A percentile compares a stretch with the other conserved stretches of the same genome.
phyloP scores from a whole-genome alignment of 1,140 invertebrate genomes.

The Yoshiicerus persimilis region DNA sequence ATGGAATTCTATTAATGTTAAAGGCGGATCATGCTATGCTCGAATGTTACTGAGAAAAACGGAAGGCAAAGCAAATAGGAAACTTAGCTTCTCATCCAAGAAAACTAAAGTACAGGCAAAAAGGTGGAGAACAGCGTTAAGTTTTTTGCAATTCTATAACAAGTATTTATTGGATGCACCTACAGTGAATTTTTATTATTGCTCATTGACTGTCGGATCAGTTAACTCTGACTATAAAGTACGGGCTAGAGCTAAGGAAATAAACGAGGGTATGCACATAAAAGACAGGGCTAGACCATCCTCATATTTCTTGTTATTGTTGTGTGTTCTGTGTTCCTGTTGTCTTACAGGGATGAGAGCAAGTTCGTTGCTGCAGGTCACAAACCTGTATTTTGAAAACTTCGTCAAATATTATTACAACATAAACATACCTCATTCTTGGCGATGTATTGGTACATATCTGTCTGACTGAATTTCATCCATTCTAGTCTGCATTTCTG shows the following conservation, averaged over 20 bases:
- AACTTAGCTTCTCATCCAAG: too few relatives aligned
- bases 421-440: neutral
- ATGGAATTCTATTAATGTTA: too few relatives aligned
- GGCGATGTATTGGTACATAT: neutral
- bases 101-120: too few relatives aligned
- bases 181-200: neutral
- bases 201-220: neutral
- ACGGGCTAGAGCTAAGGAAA: neutral
- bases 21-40: too few relatives aligned
- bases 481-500: too few relatives aligned
- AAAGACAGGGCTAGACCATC: neutral
- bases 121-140: neutral
- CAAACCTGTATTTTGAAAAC: neutral
- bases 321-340: conserved; percentile 6
- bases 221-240: neutral
- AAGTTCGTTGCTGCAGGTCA: conserved; percentile 14
- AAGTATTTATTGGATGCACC: neutral
- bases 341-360: neutral
- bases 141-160: neutral
- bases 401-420: neutral
- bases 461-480: too few relatives aligned
- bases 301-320: neutral
- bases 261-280: neutral
- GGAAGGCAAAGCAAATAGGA: too few relatives aligned
- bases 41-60: too few relatives aligned